Evolutionary conservation across 1,140 invertebrate species (phyloP).

Genomic region (Onthophagus taurus): DNA sequence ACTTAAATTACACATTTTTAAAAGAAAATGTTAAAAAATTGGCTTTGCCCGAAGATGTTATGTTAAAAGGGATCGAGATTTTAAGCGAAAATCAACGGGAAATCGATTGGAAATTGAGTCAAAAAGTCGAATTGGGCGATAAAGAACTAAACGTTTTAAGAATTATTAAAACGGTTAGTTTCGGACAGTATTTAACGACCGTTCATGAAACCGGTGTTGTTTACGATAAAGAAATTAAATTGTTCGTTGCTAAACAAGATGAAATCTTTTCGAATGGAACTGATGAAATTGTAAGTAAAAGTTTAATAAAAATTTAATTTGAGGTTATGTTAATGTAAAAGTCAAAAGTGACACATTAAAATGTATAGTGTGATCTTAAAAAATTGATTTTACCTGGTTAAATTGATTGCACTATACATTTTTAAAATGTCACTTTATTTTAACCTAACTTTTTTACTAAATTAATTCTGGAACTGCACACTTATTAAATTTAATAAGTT

Average conservation of each 20-base stretch:
- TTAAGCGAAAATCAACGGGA: slow-evolving; percentile 54
- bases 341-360: too few relatives aligned
- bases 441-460: too few relatives aligned
- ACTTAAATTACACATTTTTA: slow-evolving; percentile 27
- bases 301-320: too few relatives aligned
- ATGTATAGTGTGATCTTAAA: too few relatives aligned
- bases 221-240: slow-evolving; percentile 45
- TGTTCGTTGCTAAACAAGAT: slow-evolving; percentile 35
- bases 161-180: slow-evolving; percentile 59
- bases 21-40: slow-evolving; percentile 46
- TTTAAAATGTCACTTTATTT: too few relatives aligned
- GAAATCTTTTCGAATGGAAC: slow-evolving; percentile 10
- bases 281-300: slow-evolving; percentile 31
- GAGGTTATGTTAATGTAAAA: too few relatives aligned
- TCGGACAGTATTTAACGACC: slow-evolving; percentile 58
- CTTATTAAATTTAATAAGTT: too few relatives aligned
- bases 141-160: slow-evolving; percentile 59
- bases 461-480: too few relatives aligned
- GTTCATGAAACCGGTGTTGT: slow-evolving; percentile 48
- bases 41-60: slow-evolving; percentile 61
- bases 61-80: slow-evolving; percentile 56
- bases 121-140: slow-evolving; percentile 46
- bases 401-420: too few relatives aligned
- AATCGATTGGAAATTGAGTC: slow-evolving; percentile 54
- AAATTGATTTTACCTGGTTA: too few relatives aligned